phyloP scores from a whole-genome alignment of 2,113 vertebrate genomes.

The Hydropotes inermis region DNA sequence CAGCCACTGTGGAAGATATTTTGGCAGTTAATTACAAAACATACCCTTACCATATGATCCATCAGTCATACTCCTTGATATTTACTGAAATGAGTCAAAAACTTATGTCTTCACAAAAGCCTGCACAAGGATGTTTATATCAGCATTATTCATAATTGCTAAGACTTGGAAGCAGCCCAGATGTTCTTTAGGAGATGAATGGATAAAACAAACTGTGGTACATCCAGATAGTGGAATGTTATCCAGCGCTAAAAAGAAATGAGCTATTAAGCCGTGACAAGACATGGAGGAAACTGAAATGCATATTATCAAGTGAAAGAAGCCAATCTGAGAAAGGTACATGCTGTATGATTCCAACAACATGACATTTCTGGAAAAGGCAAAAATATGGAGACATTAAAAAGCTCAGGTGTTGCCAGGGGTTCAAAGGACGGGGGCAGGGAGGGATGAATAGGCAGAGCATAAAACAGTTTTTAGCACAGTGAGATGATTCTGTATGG shows the following conservation, averaged over 20 bases:
- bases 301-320: not conserved
- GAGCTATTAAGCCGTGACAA: not conserved
- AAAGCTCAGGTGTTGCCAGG: not conserved
- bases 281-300: not conserved
- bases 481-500: not conserved
- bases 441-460: not conserved
- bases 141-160: not conserved
- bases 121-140: not conserved
- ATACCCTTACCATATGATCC: not conserved
- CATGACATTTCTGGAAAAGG: not conserved
- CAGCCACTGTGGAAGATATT: not conserved
- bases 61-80: not conserved
- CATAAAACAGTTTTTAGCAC: not conserved
- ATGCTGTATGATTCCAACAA: not conserved
- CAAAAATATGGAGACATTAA: not conserved
- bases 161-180: constrained; percentile 1
- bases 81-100: not conserved
- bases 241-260: not conserved
- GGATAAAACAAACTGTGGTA: not conserved
- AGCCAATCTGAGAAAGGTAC: not conserved
- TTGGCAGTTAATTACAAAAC: not conserved
- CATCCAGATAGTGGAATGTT: not conserved
- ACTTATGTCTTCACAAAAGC: not conserved
- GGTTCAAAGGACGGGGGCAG: not conserved
- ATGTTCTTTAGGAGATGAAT: not conserved